Conservation (phyloP, 2,888 invertebrate genomes). For the Thereva unica region DNA sequence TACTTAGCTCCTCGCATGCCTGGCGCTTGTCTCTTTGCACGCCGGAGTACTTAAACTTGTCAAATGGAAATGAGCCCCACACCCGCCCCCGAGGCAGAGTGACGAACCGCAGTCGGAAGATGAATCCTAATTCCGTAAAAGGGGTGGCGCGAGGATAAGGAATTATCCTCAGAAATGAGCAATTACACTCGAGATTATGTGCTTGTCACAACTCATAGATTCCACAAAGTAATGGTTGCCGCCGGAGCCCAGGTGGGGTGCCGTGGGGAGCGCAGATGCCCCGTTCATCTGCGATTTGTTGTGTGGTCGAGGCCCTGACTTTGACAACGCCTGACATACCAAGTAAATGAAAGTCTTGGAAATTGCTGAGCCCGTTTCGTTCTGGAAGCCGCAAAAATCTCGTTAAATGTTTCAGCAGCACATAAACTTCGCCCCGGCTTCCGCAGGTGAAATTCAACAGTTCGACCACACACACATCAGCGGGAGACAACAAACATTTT, state of each 20-base stretch:
- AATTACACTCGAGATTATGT: conserved; percentile 27
- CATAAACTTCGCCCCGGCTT: conserved; percentile 29
- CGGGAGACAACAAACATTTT: conserved; percentile 31
- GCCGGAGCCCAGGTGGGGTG: too few species aligned
- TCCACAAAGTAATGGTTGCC: too few species aligned
- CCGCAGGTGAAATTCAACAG: conserved; percentile 11
- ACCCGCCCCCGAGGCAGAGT: background rate
- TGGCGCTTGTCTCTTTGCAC: conserved; percentile 13
- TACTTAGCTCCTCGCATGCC: background rate
- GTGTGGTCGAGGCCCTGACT: background rate
- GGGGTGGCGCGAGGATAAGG: conserved; percentile 2
- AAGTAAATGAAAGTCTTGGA: conserved; percentile 10
- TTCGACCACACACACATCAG: conserved; percentile 16
- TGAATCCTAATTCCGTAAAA: too few species aligned
- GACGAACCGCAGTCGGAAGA: background rate
- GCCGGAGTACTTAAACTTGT: conserved; percentile 27
- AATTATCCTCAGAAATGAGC: conserved; percentile 20
- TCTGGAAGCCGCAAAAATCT: conserved; percentile 20
- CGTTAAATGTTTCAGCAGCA: conserved; percentile 31
- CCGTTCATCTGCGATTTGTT: background rate
- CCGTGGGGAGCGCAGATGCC: too few species aligned
- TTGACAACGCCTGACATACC: conserved; percentile 9
- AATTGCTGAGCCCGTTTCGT: conserved; percentile 8
- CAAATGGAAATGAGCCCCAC: conserved; percentile 17
- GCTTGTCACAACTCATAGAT: conserved; percentile 1